Evolutionary conservation across 2,888 invertebrate species (phyloP), one percentile per base, ranked within the genome.

Genomic region (Eristalis pertinax): DNA sequence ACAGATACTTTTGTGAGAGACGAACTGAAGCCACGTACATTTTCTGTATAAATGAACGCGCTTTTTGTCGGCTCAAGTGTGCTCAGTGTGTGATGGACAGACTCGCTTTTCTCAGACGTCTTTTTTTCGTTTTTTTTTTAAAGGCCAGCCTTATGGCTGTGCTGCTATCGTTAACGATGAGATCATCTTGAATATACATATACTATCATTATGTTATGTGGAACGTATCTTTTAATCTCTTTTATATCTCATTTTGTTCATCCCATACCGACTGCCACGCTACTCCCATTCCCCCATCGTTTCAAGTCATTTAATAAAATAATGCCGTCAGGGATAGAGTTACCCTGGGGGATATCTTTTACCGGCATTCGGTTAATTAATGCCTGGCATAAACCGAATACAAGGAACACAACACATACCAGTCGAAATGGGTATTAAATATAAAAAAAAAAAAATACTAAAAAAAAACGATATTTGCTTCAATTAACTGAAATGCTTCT

Each of bases 321-420:
- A 74, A 60, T 75, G 77, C 77, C 68, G 77, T 24, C 82, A 65
- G 72, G 70, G 79, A 86, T 84, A 76, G 75, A 73, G 84, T 80
- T 84, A 78, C 87, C 79, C 87, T 84, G 73, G 75, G 79, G 77
- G 76, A 84, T 87, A 87, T 84, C 75, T 87, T 87, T 87, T 80
- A 87, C 87, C 87, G 87, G 87, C 84, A 80, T 84, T 84, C 83
- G 64, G 79, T 87, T 87, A 87, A 87, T 87, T 87, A 87, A 87
- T 41, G 67, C 70, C 67, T 43, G 38, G 50, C 63, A 50, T 11
- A 22, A 60, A 65, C 43, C 29, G n/a, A 50, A 50, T 19, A 50
- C 50, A 19, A 60, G 26, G 60, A 72, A 68, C 35, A 22, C 32
- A 32, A 32, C 32, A 11, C 50, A 10, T 8, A n/a, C n/a, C 50